Evolutionary conservation across 2,113 vertebrate genomes (phyloP).

Genomic region (Tenrec ecaudatus): DNA sequence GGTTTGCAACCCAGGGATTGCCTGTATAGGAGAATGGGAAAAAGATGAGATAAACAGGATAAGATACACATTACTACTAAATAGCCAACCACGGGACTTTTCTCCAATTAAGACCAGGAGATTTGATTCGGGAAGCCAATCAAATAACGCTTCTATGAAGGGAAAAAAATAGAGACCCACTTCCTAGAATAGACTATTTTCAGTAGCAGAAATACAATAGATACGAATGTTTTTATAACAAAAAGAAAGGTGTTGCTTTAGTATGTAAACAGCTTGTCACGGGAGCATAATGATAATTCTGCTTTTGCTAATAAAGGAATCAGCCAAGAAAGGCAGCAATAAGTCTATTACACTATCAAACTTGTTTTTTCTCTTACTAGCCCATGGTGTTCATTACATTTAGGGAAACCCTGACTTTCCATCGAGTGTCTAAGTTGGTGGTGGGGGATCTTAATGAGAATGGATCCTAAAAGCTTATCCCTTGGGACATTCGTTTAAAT

Average conservation of each 20-base stretch:
- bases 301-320: constrained; percentile 13
- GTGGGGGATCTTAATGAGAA: constrained; percentile 16
- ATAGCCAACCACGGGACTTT: constrained; percentile 5
- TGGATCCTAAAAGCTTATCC: not conserved
- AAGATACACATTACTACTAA: not conserved
- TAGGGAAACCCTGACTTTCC: constrained; percentile 62
- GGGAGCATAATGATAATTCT: constrained; percentile 43
- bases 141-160: not conserved
- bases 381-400: constrained; percentile 59
- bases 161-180: not conserved
- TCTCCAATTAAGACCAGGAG: not conserved
- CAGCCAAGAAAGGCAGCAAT: constrained; percentile 42
- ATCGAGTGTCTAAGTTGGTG: constrained; percentile 51
- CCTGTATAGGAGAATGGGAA: not conserved
- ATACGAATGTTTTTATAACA: constrained; percentile 23
- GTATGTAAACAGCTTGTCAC: constrained; percentile 24
- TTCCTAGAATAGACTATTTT: constrained; percentile 42
- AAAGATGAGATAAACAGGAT: not conserved
- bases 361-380: constrained; percentile 71
- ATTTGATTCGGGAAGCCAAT: constrained; percentile 34
- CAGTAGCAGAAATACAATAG: constrained; percentile 39
- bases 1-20: too few species aligned
- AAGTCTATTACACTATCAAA: constrained; percentile 58
- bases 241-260: constrained; percentile 1
- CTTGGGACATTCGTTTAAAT: constrained; percentile 36